Percentiles rank a stretch among this genome's conserved stretches.
Conservation (phyloP, 2,797 vertebrate species). For the Mallotus villosus region DNA sequence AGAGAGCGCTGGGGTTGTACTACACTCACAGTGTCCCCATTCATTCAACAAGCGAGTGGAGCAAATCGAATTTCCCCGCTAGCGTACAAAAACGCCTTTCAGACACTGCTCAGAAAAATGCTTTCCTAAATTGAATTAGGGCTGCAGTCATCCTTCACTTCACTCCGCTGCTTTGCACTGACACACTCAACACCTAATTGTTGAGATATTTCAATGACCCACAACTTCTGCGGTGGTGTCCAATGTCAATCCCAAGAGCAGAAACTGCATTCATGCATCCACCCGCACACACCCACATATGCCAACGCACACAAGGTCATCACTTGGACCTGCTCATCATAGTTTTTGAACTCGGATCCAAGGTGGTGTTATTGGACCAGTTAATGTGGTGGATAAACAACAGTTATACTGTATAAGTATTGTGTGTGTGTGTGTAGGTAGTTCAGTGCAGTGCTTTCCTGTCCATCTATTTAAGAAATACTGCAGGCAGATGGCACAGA, state of each 20-base stretch:
- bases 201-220: too few relatives aligned
- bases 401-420: not conserved
- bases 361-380: constrained; percentile 95
- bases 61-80: not conserved
- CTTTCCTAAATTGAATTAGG: not conserved
- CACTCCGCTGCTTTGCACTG: not conserved
- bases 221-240: too few relatives aligned
- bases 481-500: too few relatives aligned
- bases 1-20: too few relatives aligned
- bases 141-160: not conserved
- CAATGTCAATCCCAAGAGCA: too few relatives aligned
- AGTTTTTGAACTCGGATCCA: constrained; percentile 87
- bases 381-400: constrained; percentile 80
- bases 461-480: constrained; percentile 90
- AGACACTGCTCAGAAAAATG: not conserved
- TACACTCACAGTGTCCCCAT: too few relatives aligned
- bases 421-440: constrained; percentile 69
- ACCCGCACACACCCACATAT: not conserved
- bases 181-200: not conserved
- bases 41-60: too few relatives aligned
- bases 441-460: constrained; percentile 96
- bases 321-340: constrained; percentile 95
- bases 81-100: not conserved
- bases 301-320: not conserved
- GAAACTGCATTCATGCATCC: not conserved